phyloP scores from a whole-genome alignment of 2,113 vertebrate genomes.

The Platichthys flesus region DNA sequence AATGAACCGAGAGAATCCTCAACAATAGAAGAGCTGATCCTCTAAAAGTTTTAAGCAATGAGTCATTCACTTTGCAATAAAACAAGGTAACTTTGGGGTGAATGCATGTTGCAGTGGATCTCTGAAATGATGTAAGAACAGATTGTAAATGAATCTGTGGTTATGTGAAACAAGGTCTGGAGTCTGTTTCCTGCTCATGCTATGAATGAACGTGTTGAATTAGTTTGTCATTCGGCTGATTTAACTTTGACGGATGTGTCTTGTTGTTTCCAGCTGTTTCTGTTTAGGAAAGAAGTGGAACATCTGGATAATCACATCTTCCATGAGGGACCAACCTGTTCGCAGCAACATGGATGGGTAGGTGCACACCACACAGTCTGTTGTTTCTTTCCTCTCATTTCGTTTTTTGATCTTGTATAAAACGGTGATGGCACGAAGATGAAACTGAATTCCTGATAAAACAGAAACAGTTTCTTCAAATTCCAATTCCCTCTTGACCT shows the following conservation, averaged over 20 bases:
- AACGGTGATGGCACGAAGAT: background rate
- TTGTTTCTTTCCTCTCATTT: background rate
- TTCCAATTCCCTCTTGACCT: no score
- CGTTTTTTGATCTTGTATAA: no score
- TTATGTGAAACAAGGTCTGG: background rate
- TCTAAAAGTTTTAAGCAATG: no score
- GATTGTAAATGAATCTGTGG: background rate
- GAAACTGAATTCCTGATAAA: background rate
- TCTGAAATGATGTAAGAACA: no score
- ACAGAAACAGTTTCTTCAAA: no score
- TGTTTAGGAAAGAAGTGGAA: slow-evolving; percentile 13
- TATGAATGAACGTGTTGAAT: no score
- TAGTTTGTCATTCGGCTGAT: background rate
- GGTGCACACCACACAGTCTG: slow-evolving; percentile 11
- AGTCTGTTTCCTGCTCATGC: no score
- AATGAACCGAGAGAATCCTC: background rate
- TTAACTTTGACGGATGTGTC: background rate
- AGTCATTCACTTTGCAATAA: no score
- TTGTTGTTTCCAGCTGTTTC: slow-evolving; percentile 13
- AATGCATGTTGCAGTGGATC: background rate
- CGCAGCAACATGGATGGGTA: slow-evolving; percentile 60
- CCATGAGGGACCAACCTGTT: background rate
- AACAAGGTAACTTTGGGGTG: background rate
- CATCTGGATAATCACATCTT: slow-evolving; percentile 6
- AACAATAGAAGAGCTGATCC: background rate